These are phyloP conservation scores for Chaetogeoica ovagalla DNA, from an alignment of 2,888 invertebrate species.

Conservation along the genomic window DNA sequence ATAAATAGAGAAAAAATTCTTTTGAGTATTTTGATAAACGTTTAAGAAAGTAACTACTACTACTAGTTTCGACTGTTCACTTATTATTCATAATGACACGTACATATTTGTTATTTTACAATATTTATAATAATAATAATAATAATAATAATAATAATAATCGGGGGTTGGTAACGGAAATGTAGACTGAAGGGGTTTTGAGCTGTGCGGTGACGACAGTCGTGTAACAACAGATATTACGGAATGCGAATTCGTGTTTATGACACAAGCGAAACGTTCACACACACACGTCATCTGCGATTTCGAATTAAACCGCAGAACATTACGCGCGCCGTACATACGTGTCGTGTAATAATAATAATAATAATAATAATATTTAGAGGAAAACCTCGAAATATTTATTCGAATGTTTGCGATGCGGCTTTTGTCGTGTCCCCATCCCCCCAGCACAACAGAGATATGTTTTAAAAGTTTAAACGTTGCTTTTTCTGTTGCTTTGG, in stretches of 20 bases:
- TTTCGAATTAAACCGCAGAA: constrained; percentile 9
- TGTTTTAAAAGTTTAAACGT: constrained; percentile 42
- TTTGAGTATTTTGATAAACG: no score
- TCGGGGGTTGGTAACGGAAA: background rate
- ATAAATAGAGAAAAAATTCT: no score
- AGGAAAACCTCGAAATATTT: constrained; percentile 16
- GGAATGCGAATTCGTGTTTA: constrained; percentile 4
- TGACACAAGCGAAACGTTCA: background rate
- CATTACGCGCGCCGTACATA: background rate
- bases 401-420: constrained; percentile 25
- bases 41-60: no score
- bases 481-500: constrained; percentile 4
- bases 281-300: background rate
- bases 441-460: constrained; percentile 23
- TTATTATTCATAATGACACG: no score
- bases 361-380: background rate
- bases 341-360: no score
- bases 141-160: no score
- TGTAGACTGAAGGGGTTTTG: constrained; percentile 7
- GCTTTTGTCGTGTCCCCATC: constrained; percentile 25
- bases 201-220: background rate
- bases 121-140: no score
- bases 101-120: no score
- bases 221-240: background rate
- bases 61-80: no score